Evolutionary conservation across 2,797 vertebrate genomes (phyloP).

Genomic region (Spondyliosoma cantharus): DNA sequence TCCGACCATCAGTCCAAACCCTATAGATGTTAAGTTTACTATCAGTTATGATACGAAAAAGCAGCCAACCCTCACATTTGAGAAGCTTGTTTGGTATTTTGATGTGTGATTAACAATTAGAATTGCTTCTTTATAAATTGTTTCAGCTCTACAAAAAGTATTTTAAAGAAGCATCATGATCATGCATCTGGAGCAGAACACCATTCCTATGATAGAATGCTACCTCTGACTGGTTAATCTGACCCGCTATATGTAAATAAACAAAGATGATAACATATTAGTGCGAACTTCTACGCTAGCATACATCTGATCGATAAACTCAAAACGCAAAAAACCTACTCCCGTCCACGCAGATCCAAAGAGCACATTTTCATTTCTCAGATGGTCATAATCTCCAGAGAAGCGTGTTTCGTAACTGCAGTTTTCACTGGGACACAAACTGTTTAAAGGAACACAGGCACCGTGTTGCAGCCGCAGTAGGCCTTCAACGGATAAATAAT

Average conservation of each 20-base stretch:
- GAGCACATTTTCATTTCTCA: not conserved
- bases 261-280: not conserved
- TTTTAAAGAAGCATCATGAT: not conserved
- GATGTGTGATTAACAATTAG: not conserved
- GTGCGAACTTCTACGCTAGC: not conserved
- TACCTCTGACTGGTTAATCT: not conserved
- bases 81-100: not conserved
- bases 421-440: conserved; percentile 21
- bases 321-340: not conserved
- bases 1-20: not conserved
- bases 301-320: not conserved
- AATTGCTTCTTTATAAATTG: not conserved
- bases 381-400: not conserved
- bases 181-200: not conserved
- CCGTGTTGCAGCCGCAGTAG: conserved; percentile 5
- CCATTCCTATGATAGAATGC: not conserved
- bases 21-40: not conserved
- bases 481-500: conserved; percentile 32
- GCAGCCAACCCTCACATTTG: not conserved
- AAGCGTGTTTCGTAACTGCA: conserved; percentile 15
- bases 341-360: not conserved
- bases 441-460: conserved; percentile 7
- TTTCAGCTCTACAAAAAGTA: not conserved
- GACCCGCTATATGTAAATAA: not conserved
- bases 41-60: not conserved